Base-by-base conservation (phyloP, 2,888 invertebrate genomes). In the Epirrita christyi region DNA sequence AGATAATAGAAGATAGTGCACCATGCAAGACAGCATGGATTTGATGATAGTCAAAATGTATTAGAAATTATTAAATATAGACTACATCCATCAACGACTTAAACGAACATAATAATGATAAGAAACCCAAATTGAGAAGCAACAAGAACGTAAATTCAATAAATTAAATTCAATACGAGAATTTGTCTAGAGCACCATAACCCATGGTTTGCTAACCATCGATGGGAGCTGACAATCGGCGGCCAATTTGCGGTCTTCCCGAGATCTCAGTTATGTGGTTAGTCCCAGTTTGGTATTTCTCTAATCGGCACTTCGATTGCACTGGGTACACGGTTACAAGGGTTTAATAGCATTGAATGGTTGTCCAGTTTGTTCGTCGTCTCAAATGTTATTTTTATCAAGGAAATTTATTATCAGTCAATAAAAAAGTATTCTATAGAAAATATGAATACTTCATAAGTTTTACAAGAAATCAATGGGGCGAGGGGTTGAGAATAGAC, bases 371-470 rank as follows among this genome's bases (percentile, higher is more conserved):
- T 3, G 21, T 4, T 21, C 21, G 21, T 21, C 21, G 21, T 21
- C 2, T 21, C 21, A 21, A n/a, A n/a, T n/a, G n/a, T n/a, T n/a
- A n/a, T n/a, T n/a, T n/a, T n/a, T n/a, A n/a, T n/a, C n/a, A n/a
- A n/a, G n/a, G 45, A 52, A 46, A 51, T 51, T 46, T 71, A 79
- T 80, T 75, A 74, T 71, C 76, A 81, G 76, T 72, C 83, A 83
- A 86, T 86, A 86, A 83, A 82, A 32, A 74, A 80, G 80, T 80
- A 80, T 81, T 78, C 78, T 81, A 85, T 80, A 80, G 72, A 81
- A 83, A 84, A 83, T 83, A 83, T 84, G 81, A 81, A 75, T 79
- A 72, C 76, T 64, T 62, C 55, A 64, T 52, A 71, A 71, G 55
- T 76, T 64, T 62, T 55, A 64, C 55, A 71, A 71, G 56, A 74